Evolutionary conservation across 2,113 vertebrate genomes (phyloP).

Genomic region (Calyptommatus sinebrachiatus): DNA sequence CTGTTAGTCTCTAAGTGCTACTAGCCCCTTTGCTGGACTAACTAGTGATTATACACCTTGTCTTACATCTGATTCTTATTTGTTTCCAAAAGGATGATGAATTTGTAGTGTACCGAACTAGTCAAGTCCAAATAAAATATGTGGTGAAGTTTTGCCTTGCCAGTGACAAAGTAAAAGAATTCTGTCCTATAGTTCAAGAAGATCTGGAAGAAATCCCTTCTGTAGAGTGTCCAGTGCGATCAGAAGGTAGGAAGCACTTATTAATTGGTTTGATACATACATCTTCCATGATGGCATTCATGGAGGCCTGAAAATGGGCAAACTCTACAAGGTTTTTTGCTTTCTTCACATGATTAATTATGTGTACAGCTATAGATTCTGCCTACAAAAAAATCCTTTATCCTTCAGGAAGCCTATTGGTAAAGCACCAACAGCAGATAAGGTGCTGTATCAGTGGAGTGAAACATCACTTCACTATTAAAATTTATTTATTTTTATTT

Average conservation of each 20-base stretch:
- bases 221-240: slow-evolving; percentile 6
- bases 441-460: too few relatives aligned
- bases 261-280: too few relatives aligned
- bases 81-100: slow-evolving; percentile 78
- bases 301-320: not conserved
- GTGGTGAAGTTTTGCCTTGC: slow-evolving; percentile 75
- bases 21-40: too few relatives aligned
- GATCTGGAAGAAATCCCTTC: not conserved
- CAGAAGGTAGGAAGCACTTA: slow-evolving; percentile 55
- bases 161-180: slow-evolving; percentile 71
- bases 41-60: not conserved
- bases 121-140: slow-evolving; percentile 83
- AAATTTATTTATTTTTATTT: too few relatives aligned
- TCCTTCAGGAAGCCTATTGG: not conserved
- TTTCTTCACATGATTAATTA: not conserved
- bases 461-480: too few relatives aligned
- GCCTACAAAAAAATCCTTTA: not conserved
- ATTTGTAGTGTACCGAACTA: slow-evolving; percentile 83
- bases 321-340: not conserved
- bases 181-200: slow-evolving; percentile 61
- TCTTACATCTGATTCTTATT: not conserved
- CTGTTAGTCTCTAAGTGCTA: too few relatives aligned
- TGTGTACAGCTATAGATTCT: not conserved
- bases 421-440: not conserved
- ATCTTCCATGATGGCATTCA: not conserved